Conservation (phyloP, 2,797 vertebrate genomes). For the Eulemur coronatus region DNA sequence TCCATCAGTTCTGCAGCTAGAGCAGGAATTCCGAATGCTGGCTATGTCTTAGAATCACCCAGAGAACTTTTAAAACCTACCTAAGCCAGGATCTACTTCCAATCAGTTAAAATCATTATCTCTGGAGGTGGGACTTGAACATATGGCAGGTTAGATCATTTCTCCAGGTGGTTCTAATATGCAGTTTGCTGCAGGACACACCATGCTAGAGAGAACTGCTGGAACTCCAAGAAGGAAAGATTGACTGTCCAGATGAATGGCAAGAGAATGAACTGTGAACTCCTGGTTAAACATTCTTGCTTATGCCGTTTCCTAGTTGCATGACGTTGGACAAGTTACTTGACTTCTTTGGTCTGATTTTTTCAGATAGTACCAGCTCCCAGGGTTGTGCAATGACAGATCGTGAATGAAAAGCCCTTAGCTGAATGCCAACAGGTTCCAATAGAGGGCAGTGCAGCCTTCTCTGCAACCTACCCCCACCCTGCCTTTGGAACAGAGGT, state of each 20-base stretch:
- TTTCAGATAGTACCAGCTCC: not conserved
- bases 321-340: not conserved
- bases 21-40: not conserved
- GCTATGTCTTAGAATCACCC: not conserved
- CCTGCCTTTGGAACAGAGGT: not conserved
- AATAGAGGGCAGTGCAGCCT: slow-evolving; percentile 34
- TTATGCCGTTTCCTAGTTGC: not conserved
- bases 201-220: not conserved
- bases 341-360: not conserved
- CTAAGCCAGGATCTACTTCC: not conserved
- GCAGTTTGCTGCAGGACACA: not conserved
- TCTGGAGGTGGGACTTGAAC: not conserved
- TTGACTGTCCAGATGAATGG: not conserved
- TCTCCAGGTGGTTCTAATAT: not conserved
- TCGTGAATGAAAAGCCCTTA: not conserved
- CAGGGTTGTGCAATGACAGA: not conserved
- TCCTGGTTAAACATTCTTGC: not conserved
- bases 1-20: not conserved
- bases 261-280: not conserved
- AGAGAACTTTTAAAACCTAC: not conserved
- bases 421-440: not conserved
- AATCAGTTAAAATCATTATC: not conserved
- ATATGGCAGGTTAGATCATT: not conserved
- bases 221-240: not conserved
- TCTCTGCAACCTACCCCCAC: not conserved